Base-by-base conservation (phyloP, 2,888 invertebrate genomes). In the Conus canariensis region DNA sequence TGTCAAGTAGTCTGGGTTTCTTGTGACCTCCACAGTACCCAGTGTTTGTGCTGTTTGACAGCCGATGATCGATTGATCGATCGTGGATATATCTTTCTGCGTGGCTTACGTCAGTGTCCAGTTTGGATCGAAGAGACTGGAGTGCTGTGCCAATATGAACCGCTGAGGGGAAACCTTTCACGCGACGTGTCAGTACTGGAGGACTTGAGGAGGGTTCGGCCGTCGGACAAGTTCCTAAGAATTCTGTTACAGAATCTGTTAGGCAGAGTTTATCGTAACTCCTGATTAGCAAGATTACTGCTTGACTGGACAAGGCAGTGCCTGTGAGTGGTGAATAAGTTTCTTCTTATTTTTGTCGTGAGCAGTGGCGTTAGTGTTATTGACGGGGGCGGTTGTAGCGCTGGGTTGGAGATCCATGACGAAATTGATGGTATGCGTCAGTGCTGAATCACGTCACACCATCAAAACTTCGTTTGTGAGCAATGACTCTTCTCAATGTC, bases 141-240 rank as follows among this genome's bases (percentile, higher is more conserved):
- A 77, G 80, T 80, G 80, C 74, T 74, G 74, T 74, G 74, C n/a
- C 74, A 74, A 74, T n/a, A n/a, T n/a, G 74, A n/a, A 74, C 9
- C n/a, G n/a, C 22, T n/a, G 22, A 74, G 74, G 19, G n/a, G n/a
- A 74, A 74, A n/a, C 9, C n/a, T 22, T 22, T 74, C n/a, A 74
- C 19, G 74, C n/a, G n/a, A 74, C 22, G 6, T 22, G 74, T n/a
- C 74, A 19, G 22, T n/a, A n/a, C n/a, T 74, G 22, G 10, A 74
- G 74, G 9, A n/a, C 74, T 64, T 64, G 16, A 64, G 1, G 60
- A 64, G 10, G 16, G 60, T 64, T 64, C 16, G 10, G 45, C 45
- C 45, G 45, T 45, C 45, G 45, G 30, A 45, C 45, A 45, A 45
- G 4, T 45, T 45, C 45, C 45, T 4, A 45, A 45, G 45, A 45